These are phyloP conservation scores for Brachionus calyciflorus DNA, from an alignment of 1,140 invertebrate genomes.

Conservation along the genomic window DNA sequence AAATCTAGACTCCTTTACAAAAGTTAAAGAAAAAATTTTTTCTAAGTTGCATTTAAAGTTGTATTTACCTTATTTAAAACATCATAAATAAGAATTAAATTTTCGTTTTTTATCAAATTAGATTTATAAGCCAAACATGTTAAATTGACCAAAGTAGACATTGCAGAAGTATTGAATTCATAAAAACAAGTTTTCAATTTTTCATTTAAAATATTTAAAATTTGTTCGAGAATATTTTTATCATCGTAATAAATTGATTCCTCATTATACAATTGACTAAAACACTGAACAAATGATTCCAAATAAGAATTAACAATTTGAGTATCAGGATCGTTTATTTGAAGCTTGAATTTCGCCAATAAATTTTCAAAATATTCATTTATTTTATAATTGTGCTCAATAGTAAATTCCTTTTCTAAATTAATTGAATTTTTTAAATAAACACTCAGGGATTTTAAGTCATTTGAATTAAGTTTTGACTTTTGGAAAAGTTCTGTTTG, in stretches of 20 bases:
- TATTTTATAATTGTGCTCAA: conserved; percentile 9
- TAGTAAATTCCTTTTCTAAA: neutral
- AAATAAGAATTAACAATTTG: conserved; percentile 4
- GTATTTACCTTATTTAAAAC: neutral
- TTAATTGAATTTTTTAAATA: conserved; percentile 12
- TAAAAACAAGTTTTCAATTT: neutral
- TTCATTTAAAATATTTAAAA: conserved; percentile 2
- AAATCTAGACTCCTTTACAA: conserved; percentile 3
- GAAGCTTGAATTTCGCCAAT: neutral
- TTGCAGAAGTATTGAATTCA: neutral
- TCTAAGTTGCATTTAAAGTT: too few species aligned
- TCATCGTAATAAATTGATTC: conserved; percentile 42
- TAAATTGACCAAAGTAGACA: neutral
- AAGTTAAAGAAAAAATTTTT: neutral
- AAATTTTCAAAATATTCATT: neutral
- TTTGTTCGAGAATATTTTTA: neutral
- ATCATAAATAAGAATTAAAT: conserved; percentile 10
- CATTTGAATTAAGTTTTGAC: neutral
- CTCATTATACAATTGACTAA: conserved; percentile 14
- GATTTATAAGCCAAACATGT: conserved; percentile 29
- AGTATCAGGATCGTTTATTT: neutral
- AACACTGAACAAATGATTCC: neutral
- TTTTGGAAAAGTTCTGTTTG: neutral
- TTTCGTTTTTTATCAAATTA: conserved; percentile 37
- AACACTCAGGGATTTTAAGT: neutral